Evolutionary conservation across 2,888 invertebrate species (phyloP).

Genomic region (Allacma fusca): DNA sequence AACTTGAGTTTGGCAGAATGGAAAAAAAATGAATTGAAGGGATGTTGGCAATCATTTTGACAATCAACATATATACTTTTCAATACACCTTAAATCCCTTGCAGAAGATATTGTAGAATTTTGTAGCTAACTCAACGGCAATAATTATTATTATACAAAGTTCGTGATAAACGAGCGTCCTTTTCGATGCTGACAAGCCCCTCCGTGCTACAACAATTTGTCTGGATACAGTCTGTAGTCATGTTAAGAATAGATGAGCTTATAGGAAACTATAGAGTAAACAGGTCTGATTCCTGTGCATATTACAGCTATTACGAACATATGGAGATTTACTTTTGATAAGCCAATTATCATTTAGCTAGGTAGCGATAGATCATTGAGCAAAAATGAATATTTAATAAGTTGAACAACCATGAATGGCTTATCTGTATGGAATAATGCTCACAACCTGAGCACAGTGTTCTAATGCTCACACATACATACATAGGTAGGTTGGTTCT

Average conservation of each 20-base stretch:
- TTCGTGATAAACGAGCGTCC: conserved; percentile 25
- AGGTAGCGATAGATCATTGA: conserved; percentile 15
- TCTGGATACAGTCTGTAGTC: background rate
- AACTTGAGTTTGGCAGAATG: too few relatives aligned
- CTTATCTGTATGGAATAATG: background rate
- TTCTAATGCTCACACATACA: too few relatives aligned
- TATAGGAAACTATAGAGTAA: too few relatives aligned
- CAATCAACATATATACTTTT: too few relatives aligned
- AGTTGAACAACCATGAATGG: conserved; percentile 20
- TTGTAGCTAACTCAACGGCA: too few relatives aligned
- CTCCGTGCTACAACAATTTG: background rate
- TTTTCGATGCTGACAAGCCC: conserved; percentile 14
- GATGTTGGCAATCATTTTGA: too few relatives aligned
- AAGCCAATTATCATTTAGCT: background rate
- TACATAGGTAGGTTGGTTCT: background rate
- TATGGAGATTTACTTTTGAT: conserved; percentile 13
- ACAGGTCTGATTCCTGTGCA: background rate
- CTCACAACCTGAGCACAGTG: too few relatives aligned
- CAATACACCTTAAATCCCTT: too few relatives aligned
- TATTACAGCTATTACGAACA: background rate
- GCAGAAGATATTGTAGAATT: too few relatives aligned
- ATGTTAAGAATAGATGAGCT: too few relatives aligned
- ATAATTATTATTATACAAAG: background rate
- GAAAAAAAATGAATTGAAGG: too few relatives aligned
- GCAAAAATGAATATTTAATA: conserved; percentile 20